phyloP scores from a whole-genome alignment of 2,888 invertebrate species.

The Oscheius sp. region DNA sequence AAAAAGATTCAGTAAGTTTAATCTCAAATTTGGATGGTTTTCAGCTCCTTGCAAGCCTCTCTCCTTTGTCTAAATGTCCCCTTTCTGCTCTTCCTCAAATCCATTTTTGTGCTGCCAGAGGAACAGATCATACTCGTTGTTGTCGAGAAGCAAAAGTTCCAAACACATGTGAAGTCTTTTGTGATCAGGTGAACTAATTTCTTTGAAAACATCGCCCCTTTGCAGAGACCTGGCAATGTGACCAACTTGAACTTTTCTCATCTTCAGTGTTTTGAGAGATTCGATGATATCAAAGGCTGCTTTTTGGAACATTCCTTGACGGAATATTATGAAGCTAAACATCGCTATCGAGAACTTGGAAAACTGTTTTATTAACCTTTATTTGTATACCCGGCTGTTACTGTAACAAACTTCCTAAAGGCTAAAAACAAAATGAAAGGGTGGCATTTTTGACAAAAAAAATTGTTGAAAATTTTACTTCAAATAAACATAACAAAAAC shows the following conservation, averaged over 20 bases:
- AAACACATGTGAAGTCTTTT: constrained; percentile 38
- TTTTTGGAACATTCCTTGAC: constrained; percentile 43
- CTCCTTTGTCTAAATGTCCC: constrained; percentile 38
- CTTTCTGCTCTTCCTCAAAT: constrained; percentile 36
- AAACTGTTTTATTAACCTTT: background rate
- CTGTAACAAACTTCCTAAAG: background rate
- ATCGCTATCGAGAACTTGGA: constrained; percentile 13
- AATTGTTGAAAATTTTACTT: constrained; percentile 9
- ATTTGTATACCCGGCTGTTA: background rate
- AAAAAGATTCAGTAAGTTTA: constrained; percentile 35
- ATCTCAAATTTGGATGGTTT: background rate
- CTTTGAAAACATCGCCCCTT: background rate
- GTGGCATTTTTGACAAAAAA: background rate
- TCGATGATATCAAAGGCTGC: constrained; percentile 49
- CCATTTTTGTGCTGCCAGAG: constrained; percentile 50
- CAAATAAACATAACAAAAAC: constrained; percentile 16
- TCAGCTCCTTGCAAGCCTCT: constrained; percentile 25
- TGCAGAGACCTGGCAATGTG: constrained; percentile 36
- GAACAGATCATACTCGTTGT: constrained; percentile 46
- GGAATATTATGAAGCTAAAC: constrained; percentile 39
- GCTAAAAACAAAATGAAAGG: background rate
- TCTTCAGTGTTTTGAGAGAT: constrained; percentile 44
- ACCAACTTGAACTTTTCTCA: constrained; percentile 37
- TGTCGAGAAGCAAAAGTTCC: constrained; percentile 35
- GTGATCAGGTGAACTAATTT: constrained; percentile 43